Evolutionary conservation across 2,888 invertebrate genomes (phyloP).

Genomic region (Pantelozetes paolii): DNA sequence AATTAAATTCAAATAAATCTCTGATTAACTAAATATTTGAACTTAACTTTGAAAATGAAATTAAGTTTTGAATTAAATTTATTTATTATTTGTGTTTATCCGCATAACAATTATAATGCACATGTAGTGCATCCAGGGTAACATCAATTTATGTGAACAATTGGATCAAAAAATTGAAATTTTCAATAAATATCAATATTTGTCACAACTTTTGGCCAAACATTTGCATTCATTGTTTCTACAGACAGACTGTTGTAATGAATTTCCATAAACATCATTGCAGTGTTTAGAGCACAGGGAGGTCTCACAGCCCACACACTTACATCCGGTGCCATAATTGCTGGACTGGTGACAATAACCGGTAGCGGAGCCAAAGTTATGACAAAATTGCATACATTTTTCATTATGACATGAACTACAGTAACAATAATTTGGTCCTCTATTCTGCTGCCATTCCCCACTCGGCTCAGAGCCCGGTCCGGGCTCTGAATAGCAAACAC

Average conservation of each 20-base stretch:
- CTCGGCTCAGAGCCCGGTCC: not conserved
- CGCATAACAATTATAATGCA: too few relatives aligned
- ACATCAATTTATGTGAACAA: too few relatives aligned
- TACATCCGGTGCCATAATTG: conserved; percentile 1
- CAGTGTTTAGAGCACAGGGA: not conserved
- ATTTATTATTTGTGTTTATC: too few relatives aligned
- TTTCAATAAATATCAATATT: too few relatives aligned
- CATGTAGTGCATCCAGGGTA: too few relatives aligned
- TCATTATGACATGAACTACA: conserved; percentile 6
- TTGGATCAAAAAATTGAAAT: too few relatives aligned
- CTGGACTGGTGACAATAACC: not conserved
- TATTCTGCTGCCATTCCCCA: not conserved
- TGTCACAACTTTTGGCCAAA: not conserved
- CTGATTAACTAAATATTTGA: too few relatives aligned
- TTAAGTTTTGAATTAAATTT: too few relatives aligned
- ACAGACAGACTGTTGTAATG: not conserved
- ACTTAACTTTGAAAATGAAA: too few relatives aligned
- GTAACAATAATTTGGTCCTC: conserved; percentile 1
- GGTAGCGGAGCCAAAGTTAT: not conserved
- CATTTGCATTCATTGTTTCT: not conserved
- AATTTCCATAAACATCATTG: not conserved
- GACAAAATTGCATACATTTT: conserved; percentile 16
- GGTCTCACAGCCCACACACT: not conserved
- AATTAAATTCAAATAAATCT: too few relatives aligned
- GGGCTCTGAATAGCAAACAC: conserved; percentile 9